phyloP scores from a whole-genome alignment of 2,888 invertebrate species.

The Drosophila putrida region DNA sequence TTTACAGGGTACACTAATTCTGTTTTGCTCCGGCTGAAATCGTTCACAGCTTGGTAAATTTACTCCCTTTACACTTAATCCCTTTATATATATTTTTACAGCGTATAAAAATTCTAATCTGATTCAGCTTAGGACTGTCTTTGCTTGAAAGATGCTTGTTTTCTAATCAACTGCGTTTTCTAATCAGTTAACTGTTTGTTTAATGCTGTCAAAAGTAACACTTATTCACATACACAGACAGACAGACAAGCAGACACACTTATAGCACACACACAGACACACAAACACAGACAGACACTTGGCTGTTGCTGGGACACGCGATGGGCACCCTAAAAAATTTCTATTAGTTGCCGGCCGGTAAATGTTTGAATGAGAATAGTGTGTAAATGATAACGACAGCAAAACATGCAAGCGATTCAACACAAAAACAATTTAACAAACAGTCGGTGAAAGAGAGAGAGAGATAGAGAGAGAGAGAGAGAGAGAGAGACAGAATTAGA shows the following conservation, averaged over 20 bases:
- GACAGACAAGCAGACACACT: slow-evolving; percentile 1
- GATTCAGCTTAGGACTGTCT: not conserved
- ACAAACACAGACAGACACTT: slow-evolving; percentile 14
- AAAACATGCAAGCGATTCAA: slow-evolving; percentile 69
- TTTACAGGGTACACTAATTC: not conserved
- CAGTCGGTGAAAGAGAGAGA: slow-evolving; percentile 22
- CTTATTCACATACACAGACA: slow-evolving; percentile 42
- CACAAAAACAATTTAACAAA: slow-evolving; percentile 43
- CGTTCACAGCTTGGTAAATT: not conserved
- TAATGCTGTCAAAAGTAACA: slow-evolving; percentile 73
- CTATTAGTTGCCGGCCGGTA: slow-evolving; percentile 72
- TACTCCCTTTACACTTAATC: no score
- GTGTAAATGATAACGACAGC: slow-evolving; percentile 71
- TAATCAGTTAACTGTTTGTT: slow-evolving; percentile 64
- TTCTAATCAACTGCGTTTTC: slow-evolving; percentile 51
- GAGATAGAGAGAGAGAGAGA: slow-evolving; percentile 1
- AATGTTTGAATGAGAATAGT: slow-evolving; percentile 48
- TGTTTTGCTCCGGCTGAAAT: not conserved
- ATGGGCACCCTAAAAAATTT: slow-evolving; percentile 30
- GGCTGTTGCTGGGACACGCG: slow-evolving; percentile 65
- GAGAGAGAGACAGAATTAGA: slow-evolving; percentile 11
- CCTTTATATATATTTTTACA: not conserved
- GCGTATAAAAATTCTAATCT: not conserved
- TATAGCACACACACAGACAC: not conserved
- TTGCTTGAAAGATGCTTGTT: slow-evolving; percentile 27